Evolutionary conservation across 2,797 vertebrate species (phyloP), one percentile per base, ranked within the genome.

Genomic region (Lutjanus argentimaculatus): DNA sequence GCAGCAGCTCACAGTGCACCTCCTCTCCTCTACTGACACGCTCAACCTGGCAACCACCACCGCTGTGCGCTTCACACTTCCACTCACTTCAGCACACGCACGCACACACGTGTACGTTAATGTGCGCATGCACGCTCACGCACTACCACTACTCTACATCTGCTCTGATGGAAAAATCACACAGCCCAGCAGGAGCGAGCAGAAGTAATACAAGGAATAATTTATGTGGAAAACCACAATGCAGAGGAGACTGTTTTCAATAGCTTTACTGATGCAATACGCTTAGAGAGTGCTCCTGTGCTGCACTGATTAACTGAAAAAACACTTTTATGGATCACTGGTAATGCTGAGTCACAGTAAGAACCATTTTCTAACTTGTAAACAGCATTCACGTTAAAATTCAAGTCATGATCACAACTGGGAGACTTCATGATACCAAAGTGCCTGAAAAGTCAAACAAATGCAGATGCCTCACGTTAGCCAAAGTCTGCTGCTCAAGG

Each of bases 1-100:
- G 75, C 88, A 87, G 85, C 80, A 74, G 81, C 67, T 86, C 85
- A 59, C 80, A 43, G 79, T 16, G 36, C 61, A 73, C 69, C 82
- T 78, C 84, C 59, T 74, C 82, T 78, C 84, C 59, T 74, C 84
- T 83, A 30, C 49, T 51, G 83, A 81, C 83, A 62, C 45, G 61
- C 65, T 67, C 74, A 36, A 81, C 85, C 86, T 72, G 81, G 77
- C 77, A 71, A 53, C 72, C 46, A 3, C 56, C 72, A 6, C 68
- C 13, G 7, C 56, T 36, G 30, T 36, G 25, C 25, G 16, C 72
- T 73, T 75, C 72, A 74, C 80, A 42, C 72, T 59, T 48, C 22
- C 8, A n/a, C 49, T 6, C 25, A 48, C 67, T 46, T 70, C 69
- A 63, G 22, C 72, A 67, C 58, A 48, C 51, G 5, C 49, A 3